phyloP scores from a whole-genome alignment of 1,140 invertebrate genomes.

The Copidosoma floridanum region DNA sequence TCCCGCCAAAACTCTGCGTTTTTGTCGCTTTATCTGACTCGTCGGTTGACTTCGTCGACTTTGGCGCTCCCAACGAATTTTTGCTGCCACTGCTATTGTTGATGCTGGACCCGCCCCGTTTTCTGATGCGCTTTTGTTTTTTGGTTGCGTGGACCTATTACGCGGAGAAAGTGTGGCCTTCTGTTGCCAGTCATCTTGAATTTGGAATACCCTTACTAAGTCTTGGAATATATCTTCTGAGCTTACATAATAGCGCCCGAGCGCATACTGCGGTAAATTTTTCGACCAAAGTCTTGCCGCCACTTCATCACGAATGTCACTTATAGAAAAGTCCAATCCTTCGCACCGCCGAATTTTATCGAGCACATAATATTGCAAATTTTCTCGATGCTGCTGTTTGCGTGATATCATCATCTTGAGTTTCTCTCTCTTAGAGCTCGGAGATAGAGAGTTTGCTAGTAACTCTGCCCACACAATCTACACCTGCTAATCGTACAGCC shows the following conservation, averaged over 20 bases:
- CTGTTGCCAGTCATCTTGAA: too few species aligned
- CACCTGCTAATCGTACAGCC: too few species aligned
- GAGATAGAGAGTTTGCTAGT: too few species aligned
- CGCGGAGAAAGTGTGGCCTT: too few species aligned
- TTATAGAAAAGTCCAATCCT: neutral
- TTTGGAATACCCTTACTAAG: neutral
- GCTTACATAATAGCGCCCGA: neutral
- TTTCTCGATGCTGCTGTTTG: neutral
- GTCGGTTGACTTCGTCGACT: too few species aligned
- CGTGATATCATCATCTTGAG: slow-evolving; percentile 6
- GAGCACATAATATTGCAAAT: slow-evolving; percentile 12
- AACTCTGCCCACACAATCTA: too few species aligned
- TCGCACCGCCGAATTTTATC: slow-evolving; percentile 24
- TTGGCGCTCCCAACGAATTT: too few species aligned
- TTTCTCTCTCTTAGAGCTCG: neutral
- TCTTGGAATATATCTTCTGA: slow-evolving; percentile 1
- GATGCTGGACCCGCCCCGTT: too few species aligned
- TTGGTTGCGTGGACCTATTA: too few species aligned
- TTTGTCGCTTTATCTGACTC: too few species aligned
- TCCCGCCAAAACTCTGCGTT: too few species aligned
- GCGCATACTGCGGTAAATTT: neutral
- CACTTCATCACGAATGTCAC: slow-evolving; percentile 17
- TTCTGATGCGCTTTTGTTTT: neutral
- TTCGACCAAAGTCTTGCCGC: slow-evolving; percentile 7
- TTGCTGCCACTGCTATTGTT: too few species aligned